Evolutionary conservation across 1,140 invertebrate species (phyloP).

Genomic region (Pseudomyrmex cubaensis): DNA sequence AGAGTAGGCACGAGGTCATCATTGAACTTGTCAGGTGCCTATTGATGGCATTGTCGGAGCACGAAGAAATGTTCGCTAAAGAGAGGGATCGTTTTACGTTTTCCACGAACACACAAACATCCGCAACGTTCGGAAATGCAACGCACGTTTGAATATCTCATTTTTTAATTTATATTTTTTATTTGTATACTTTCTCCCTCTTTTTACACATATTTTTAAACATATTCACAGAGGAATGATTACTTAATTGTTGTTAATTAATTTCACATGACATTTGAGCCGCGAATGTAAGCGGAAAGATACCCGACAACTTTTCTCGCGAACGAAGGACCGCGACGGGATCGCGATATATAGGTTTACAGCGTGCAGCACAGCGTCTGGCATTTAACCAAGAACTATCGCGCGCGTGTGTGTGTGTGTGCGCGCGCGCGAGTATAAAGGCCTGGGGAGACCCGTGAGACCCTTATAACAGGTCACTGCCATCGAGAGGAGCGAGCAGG

Average conservation of each 20-base stretch:
- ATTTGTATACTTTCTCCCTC: no score
- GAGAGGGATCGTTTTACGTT: slow-evolving; percentile 53
- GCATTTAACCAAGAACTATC: slow-evolving; percentile 65
- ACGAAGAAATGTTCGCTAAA: slow-evolving; percentile 73
- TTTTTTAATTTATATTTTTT: slow-evolving; percentile 8
- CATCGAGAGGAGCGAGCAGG: slow-evolving; percentile 75
- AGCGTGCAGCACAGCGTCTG: slow-evolving; percentile 48
- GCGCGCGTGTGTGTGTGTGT: slow-evolving; percentile 20
- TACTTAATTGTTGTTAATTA: neutral
- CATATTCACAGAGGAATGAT: neutral
- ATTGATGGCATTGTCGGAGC: slow-evolving; percentile 74
- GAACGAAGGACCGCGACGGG: slow-evolving; percentile 15
- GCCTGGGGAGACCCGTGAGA: slow-evolving; percentile 61
- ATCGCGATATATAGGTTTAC: slow-evolving; percentile 40
- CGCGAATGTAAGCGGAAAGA: neutral
- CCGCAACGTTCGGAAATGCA: neutral
- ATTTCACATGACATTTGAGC: neutral
- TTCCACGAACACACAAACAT: neutral
- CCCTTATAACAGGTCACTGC: slow-evolving; percentile 76
- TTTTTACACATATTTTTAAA: neutral
- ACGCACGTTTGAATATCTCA: neutral
- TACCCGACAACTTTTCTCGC: slow-evolving; percentile 10
- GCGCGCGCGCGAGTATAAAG: slow-evolving; percentile 63
- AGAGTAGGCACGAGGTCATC: slow-evolving; percentile 81
- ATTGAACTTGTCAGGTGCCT: slow-evolving; percentile 73